Conservation (phyloP, 1,140 invertebrate species). For the Drosophila pseudoananassae region DNA sequence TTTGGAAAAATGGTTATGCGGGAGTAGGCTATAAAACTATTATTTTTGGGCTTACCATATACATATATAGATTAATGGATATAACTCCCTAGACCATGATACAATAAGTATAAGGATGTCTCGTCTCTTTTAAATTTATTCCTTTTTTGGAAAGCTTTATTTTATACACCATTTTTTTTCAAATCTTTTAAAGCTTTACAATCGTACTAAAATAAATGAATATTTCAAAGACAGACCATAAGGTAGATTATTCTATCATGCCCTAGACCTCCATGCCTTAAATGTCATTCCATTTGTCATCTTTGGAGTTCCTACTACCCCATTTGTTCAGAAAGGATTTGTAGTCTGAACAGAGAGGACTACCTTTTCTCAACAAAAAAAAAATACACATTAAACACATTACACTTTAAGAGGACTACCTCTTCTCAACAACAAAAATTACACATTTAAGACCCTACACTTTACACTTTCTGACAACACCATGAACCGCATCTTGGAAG, state of each 20-base stretch:
- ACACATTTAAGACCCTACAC: neutral
- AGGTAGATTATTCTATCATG: too few species aligned
- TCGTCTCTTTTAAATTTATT: too few species aligned
- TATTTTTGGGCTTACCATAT: too few species aligned
- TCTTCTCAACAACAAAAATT: neutral
- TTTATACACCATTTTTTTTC: too few species aligned
- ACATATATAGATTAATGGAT: too few species aligned
- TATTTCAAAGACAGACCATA: too few species aligned
- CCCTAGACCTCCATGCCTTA: neutral
- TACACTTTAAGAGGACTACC: too few species aligned
- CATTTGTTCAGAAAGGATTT: neutral
- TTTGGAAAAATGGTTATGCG: neutral
- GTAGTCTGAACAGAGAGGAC: neutral
- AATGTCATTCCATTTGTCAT: neutral
- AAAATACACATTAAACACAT: neutral
- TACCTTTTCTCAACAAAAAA: neutral
- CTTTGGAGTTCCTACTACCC: neutral
- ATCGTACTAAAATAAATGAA: too few species aligned
- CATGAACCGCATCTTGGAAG: constrained; percentile 67
- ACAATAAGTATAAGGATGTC: too few species aligned
- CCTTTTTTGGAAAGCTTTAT: too few species aligned
- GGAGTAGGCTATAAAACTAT: neutral
- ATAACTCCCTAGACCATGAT: too few species aligned
- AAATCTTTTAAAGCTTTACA: too few species aligned
- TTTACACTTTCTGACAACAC: neutral